phyloP scores from a whole-genome alignment of 1,140 invertebrate species.

The Saxidomus purpurata region DNA sequence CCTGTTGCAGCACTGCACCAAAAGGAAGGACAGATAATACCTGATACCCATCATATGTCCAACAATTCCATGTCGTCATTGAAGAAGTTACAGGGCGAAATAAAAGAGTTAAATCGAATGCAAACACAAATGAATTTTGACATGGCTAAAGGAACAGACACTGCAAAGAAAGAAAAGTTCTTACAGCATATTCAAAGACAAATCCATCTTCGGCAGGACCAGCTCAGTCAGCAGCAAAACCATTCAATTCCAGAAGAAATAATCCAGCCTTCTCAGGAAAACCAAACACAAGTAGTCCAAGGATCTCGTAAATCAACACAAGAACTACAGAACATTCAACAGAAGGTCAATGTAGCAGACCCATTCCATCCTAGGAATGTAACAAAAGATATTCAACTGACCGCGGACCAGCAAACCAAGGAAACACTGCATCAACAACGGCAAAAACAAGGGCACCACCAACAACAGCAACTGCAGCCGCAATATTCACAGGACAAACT shows the following conservation, averaged over 20 bases:
- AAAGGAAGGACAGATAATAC: too few species aligned
- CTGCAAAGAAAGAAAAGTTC: neutral
- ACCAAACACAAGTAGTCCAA: neutral
- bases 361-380: neutral
- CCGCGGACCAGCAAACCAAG: neutral
- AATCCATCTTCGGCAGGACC: neutral
- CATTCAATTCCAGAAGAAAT: too few species aligned
- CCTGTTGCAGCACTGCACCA: neutral
- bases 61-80: too few species aligned
- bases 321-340: neutral
- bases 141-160: neutral
- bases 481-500: neutral
- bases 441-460: too few species aligned
- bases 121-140: neutral
- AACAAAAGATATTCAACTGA: neutral
- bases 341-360: too few species aligned
- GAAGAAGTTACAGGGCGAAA: neutral
- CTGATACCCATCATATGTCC: too few species aligned
- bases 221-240: neutral
- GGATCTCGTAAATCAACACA: neutral
- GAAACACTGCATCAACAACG: neutral
- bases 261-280: too few species aligned
- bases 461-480: neutral
- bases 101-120: neutral
- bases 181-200: neutral